Evolutionary conservation across 2,797 vertebrate genomes (phyloP).

Genomic region (Emydoidea blandingii): DNA sequence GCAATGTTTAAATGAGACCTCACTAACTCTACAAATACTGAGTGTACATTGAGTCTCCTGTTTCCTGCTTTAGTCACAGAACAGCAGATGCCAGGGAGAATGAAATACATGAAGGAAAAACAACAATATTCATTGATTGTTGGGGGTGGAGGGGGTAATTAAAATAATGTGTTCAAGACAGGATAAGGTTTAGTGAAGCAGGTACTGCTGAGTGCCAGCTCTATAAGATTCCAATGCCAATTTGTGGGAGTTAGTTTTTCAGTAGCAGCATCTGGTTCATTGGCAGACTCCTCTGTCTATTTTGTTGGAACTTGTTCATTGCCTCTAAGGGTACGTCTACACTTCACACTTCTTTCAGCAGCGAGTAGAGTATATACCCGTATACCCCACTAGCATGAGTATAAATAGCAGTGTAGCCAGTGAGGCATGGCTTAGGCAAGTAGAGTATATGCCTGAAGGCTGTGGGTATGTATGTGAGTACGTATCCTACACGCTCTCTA

Average conservation of each 20-base stretch:
- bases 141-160: background rate
- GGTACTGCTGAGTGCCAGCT: slow-evolving; percentile 53
- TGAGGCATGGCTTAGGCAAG: background rate
- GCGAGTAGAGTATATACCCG: background rate
- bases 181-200: slow-evolving; percentile 35
- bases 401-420: background rate
- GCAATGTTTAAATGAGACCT: slow-evolving; percentile 3
- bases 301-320: slow-evolving; percentile 64
- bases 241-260: slow-evolving; percentile 72
- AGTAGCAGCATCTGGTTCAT: slow-evolving; percentile 75
- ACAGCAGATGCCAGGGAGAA: slow-evolving; percentile 16
- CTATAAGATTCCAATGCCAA: slow-evolving; percentile 48
- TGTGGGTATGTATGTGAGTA: background rate
- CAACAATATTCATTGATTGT: slow-evolving; percentile 11
- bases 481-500: background rate
- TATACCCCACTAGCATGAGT: background rate
- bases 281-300: slow-evolving; percentile 61
- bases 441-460: background rate
- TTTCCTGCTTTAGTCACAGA: slow-evolving; percentile 8
- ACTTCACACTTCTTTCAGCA: background rate
- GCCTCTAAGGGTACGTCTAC: background rate
- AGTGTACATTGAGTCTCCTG: background rate
- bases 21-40: background rate
- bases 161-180: slow-evolving; percentile 52
- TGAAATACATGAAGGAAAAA: slow-evolving; percentile 38